Conservation (phyloP, 2,797 vertebrate species). For the Neoniphon sammara region DNA sequence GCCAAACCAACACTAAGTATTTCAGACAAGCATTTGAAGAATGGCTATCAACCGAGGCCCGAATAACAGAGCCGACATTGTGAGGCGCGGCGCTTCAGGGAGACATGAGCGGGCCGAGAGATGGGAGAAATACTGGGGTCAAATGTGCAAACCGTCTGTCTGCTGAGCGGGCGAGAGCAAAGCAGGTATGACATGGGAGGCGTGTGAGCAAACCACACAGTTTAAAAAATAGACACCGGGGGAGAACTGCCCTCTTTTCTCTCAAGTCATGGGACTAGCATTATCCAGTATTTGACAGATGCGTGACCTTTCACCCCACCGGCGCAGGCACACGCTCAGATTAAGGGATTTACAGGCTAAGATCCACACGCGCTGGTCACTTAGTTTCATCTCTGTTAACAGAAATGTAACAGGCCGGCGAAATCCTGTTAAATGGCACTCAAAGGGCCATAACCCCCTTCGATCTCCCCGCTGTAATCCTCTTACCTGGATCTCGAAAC, state of each 20-base stretch:
- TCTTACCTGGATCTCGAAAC: slow-evolving; percentile 97
- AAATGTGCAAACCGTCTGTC: slow-evolving; percentile 36
- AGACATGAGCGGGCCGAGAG: background rate
- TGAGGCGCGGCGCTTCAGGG: slow-evolving; percentile 29
- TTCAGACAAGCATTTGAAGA: slow-evolving; percentile 47
- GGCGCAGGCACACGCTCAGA: slow-evolving; percentile 24
- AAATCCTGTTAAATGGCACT: slow-evolving; percentile 49
- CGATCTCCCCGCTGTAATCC: slow-evolving; percentile 6
- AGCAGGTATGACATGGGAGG: slow-evolving; percentile 49
- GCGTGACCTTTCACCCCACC: slow-evolving; percentile 42
- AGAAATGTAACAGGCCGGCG: slow-evolving; percentile 1
- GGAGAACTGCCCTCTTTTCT: slow-evolving; percentile 9
- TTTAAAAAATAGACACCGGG: slow-evolving; percentile 55
- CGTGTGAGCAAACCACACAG: slow-evolving; percentile 62
- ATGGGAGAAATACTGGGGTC: slow-evolving; percentile 38
- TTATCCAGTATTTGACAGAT: slow-evolving; percentile 18
- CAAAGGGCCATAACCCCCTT: background rate
- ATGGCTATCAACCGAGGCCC: background rate
- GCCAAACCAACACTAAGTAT: background rate
- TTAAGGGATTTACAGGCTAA: slow-evolving; percentile 47
- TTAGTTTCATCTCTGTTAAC: slow-evolving; percentile 16
- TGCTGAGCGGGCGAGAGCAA: slow-evolving; percentile 12
- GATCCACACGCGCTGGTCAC: slow-evolving; percentile 12
- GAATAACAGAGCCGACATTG: slow-evolving; percentile 37
- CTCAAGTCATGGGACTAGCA: slow-evolving; percentile 61